Evolutionary conservation across 2,888 invertebrate species (phyloP), one percentile per base, ranked within the genome.

Genomic region (Theretra japonica): DNA sequence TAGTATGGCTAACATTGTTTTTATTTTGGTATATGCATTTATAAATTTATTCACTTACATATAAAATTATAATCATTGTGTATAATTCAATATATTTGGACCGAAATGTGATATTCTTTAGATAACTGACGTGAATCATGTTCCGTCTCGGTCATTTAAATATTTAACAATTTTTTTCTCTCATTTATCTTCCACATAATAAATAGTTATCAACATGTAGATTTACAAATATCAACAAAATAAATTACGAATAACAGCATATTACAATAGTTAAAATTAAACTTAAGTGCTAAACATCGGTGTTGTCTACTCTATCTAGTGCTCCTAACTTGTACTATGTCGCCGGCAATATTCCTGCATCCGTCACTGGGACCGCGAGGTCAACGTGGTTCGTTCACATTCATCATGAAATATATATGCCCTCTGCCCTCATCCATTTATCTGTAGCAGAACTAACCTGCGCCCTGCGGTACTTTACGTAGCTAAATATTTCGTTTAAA

Each of bases 191-290:
- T 90, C 90, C 90, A 89, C 90, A 91, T 92, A 93, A 94, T 94
- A 94, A 94, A 94, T 94, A 94, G 92, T 92, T 93, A 93, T 93
- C 88, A 94, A 94, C 94, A 93, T 93, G 93, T 92, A 93, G 93
- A 93, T 93, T 94, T 94, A 94, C 91, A 94, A 94, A 93, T 94
- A 94, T 94, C 93, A 94, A 94, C 94, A 94, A 94, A 94, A 94
- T 94, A 94, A 94, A 94, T 94, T 94, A 94, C 92, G 92, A 92
- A 94, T 94, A 94, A 94, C 94, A 94, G 93, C 88, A 93, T 92
- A 91, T 90, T 93, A 93, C 90, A 91, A 88, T 88, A 89, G 81
- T 82, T 92, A 91, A 83, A 87, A 88, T 88, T 90, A 92, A 81
- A 77, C 90, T 89, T 93, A 92, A 70, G 69, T 76, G 74, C 88